These are phyloP conservation scores for Cepphus grylle DNA, from an alignment of 2,113 vertebrate genomes.

Conservation along the genomic window DNA sequence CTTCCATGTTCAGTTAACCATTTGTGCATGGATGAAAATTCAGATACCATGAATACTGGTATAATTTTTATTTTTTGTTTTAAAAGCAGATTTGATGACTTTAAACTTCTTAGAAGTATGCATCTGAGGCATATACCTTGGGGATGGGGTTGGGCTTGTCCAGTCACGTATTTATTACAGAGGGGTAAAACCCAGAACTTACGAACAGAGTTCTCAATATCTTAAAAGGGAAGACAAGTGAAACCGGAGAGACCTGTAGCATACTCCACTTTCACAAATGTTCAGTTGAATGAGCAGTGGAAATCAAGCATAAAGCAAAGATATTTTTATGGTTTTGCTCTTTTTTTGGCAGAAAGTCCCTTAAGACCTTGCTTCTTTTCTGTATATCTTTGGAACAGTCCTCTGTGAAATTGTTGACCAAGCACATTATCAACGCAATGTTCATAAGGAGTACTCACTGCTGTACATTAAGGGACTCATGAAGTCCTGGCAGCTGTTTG, in stretches of 20 bases:
- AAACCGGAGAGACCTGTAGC: not conserved
- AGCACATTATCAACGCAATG: not conserved
- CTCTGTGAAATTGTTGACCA: not conserved
- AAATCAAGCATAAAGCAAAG: not conserved
- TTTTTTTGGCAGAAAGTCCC: not conserved
- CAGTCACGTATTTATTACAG: not conserved
- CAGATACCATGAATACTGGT: not conserved
- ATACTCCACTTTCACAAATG: not conserved
- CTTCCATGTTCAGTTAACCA: not conserved
- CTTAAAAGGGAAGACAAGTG: not conserved
- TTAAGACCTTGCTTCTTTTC: not conserved
- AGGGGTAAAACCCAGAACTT: not conserved
- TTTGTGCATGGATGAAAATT: not conserved
- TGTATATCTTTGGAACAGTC: not conserved
- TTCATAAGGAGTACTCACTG: not conserved
- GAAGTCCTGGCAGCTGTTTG: slow-evolving; percentile 28
- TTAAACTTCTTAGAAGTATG: not conserved
- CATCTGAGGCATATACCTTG: fast-evolving
- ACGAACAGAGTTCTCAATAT: not conserved
- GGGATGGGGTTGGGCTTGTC: not conserved
- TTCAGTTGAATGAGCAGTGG: not conserved
- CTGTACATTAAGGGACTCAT: not conserved
- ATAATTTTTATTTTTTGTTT: not conserved
- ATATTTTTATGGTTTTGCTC: not conserved
- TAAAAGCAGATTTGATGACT: not conserved